phyloP scores from a whole-genome alignment of 2,113 vertebrate genomes.

The Trogon surrucura region DNA sequence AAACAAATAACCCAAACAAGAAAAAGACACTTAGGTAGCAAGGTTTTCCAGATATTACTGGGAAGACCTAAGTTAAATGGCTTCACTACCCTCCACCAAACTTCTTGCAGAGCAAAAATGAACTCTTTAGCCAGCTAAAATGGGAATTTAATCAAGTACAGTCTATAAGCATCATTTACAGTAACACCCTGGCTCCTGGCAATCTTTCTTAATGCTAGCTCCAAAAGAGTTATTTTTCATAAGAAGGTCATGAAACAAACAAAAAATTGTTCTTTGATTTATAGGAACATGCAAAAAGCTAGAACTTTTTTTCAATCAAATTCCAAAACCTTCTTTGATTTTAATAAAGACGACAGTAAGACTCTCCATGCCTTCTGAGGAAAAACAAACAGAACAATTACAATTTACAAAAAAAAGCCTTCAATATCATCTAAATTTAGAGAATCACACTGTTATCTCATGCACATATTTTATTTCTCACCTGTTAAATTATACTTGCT shows the following conservation, averaged over 20 bases:
- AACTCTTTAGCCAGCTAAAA: background rate
- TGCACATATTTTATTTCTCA: constrained; percentile 58
- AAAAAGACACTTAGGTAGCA: background rate
- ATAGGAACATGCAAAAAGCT: background rate
- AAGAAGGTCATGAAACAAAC: background rate
- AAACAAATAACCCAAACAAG: background rate
- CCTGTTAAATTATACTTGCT: constrained; percentile 70
- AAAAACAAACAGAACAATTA: background rate
- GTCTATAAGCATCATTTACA: background rate
- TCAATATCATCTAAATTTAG: constrained; percentile 55
- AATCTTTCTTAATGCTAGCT: background rate
- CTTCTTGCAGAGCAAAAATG: background rate
- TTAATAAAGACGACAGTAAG: background rate
- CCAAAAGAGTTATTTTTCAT: background rate
- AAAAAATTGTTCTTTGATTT: background rate
- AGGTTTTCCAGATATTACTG: background rate
- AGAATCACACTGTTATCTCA: constrained; percentile 50
- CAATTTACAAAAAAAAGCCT: background rate
- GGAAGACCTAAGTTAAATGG: background rate
- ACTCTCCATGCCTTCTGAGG: background rate
- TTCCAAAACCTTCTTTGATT: background rate
- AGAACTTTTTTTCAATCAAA: background rate
- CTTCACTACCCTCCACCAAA: background rate
- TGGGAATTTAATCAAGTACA: background rate
- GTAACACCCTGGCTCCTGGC: background rate